Evolutionary conservation across 1,140 invertebrate genomes (phyloP), one percentile per base, ranked within the genome.

Genomic region (Augochlora pura): DNA sequence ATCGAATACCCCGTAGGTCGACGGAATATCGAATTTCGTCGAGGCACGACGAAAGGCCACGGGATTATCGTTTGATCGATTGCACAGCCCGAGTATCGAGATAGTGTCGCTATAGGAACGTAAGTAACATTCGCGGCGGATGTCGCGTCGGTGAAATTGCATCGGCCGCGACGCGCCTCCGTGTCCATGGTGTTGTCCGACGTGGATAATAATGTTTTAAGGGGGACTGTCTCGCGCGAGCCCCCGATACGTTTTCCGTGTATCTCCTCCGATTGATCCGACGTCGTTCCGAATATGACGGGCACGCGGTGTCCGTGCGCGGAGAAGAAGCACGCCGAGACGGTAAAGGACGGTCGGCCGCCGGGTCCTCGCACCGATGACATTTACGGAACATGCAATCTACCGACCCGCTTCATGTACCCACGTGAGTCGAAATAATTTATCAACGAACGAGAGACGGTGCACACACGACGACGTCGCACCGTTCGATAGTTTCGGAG

Each of bases 321-420:
- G 6, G 70, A 60, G 21, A 74, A 27, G 46, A 67, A 80, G 46
- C 25, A 63, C 6, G 46, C 1, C 1, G 67, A 38, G 25, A 9
- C 54, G 39, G 60, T 23, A 23, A 39, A 46, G 32, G 57, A 65
- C 57, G 25, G n/a, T n/a, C n/a, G 32, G 32, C 32, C 70, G 38
- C 75, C 87, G 39, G 90, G 86, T 67, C 88, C 88, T 39, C 80
- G 89, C 39, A 93, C 92, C 27, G 90, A 90, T 42, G 94, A 95
- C 85, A 90, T 94, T 88, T 96, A 95, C 86, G 90, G 90, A 39
- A 95, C 95, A 4, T 94, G 94, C 81, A 94, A 95, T 87, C 90
- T 96, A 64, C 95, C 95, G 4, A 93, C 94, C 62, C 93, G 95
- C 89, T 96, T 96, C 87, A 95, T 95, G 89, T 94, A 95, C 91